phyloP scores from a whole-genome alignment of 2,888 invertebrate species.

The Phragmatobia fuliginosa region DNA sequence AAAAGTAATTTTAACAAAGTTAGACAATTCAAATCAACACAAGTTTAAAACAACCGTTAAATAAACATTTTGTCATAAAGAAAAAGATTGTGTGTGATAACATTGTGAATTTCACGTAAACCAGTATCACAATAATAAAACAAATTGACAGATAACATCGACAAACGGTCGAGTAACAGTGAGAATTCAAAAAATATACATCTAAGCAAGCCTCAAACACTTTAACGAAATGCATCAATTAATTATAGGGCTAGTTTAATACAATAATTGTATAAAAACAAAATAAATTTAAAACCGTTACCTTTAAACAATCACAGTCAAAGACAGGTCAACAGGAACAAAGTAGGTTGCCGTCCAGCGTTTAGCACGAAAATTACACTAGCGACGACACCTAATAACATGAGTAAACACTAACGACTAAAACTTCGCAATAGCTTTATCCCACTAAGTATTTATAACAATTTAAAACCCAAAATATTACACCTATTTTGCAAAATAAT shows the following conservation, averaged over 20 bases:
- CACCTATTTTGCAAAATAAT: conserved; percentile 73
- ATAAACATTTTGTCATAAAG: conserved; percentile 14
- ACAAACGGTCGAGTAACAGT: conserved; percentile 23
- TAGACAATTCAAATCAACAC: not conserved
- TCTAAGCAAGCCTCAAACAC: not conserved
- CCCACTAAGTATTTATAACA: conserved; percentile 61
- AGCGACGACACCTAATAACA: conserved; percentile 64
- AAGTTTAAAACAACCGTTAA: conserved; percentile 26
- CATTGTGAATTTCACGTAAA: conserved; percentile 18
- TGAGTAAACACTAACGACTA: conserved; percentile 70
- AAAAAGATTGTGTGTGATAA: conserved; percentile 32
- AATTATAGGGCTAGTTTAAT: conserved; percentile 13
- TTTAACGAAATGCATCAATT: not conserved
- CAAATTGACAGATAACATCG: conserved; percentile 38
- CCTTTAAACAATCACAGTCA: conserved; percentile 78
- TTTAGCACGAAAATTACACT: conserved; percentile 65
- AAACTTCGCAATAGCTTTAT: conserved; percentile 58
- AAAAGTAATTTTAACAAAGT: not conserved
- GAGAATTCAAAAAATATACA: conserved; percentile 8
- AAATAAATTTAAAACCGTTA: conserved; percentile 72
- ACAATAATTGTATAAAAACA: conserved; percentile 30
- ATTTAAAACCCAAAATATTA: conserved; percentile 67
- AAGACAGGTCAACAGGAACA: conserved; percentile 79
- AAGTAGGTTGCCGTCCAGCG: conserved; percentile 72
- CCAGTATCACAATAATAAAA: conserved; percentile 35